Evolutionary conservation across 2,888 invertebrate genomes (phyloP), one percentile per base, ranked within the genome.

Genomic region (Unio pictorum): DNA sequence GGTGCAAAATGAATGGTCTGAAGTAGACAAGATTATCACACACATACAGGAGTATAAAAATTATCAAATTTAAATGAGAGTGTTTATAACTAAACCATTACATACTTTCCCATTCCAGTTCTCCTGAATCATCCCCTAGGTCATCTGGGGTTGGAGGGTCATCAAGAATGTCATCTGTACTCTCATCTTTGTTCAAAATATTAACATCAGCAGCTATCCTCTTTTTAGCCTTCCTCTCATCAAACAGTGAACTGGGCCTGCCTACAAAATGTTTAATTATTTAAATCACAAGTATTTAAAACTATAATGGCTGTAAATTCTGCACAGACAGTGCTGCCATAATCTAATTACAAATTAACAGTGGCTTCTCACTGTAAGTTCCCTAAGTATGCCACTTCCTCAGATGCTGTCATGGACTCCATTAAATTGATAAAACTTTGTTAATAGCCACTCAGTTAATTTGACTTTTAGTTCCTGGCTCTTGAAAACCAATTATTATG

Each of bases 81-180:
- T 11, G 17, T 11, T 20, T n/a, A 20, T n/a, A 23, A 28, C 26
- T 58, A 30, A 55, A 30, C 30, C 23, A 64, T 45, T 1, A 64
- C 45, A 30, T 76, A 86, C 86, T 83, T 78, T 86, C 86, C 86
- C 83, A 85, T 61, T 85, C 85, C 54, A 85, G 68, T 64, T 85
- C 85, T 18, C 80, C 84, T 17, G 75, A 79, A 56, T 71, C 75
- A 28, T 79, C 78, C 56, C 81, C 81, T 64, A 80, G 70, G 62
- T 81, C 82, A 67, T 82, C 81, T 30, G 81, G 80, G 30, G 81
- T 78, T 20, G 81, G 79, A 61, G 78, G 69, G 66, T 80, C 83
- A 63, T 81, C 80, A 34, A 80, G 76, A 18, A 81, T 71, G 61
- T 78, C 75, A 60, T 78, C 81, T n/a, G 78, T 75, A 61, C 71